A percentile compares a stretch with the other conserved stretches of the same genome.
Evolutionary conservation across 2,113 vertebrate species (phyloP).

Genomic region (Tapirus terrestris): DNA sequence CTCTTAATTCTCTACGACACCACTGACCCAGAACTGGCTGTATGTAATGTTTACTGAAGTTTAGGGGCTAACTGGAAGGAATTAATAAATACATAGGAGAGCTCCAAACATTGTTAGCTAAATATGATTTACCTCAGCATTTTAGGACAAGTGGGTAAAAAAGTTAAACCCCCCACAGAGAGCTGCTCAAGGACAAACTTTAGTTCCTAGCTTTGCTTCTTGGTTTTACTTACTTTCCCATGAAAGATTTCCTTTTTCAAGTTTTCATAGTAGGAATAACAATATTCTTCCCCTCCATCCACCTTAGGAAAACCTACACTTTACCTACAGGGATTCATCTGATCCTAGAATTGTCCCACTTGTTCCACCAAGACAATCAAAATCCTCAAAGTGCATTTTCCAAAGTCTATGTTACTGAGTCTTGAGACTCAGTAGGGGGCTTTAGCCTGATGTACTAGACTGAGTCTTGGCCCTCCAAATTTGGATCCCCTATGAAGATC

Average conservation of each 20-base stretch:
- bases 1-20: not conserved
- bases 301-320: not conserved
- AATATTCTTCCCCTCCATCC: not conserved
- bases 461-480: not conserved
- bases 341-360: not conserved
- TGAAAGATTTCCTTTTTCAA: not conserved
- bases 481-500: not conserved
- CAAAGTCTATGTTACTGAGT: not conserved
- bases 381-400: slow-evolving; percentile 39
- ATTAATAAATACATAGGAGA: slow-evolving; percentile 19
- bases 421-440: not conserved
- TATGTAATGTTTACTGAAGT: not conserved
- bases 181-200: not conserved
- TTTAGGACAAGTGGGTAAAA: not conserved
- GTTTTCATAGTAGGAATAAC: not conserved
- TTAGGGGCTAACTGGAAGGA: not conserved
- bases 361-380: not conserved
- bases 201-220: slow-evolving; percentile 32
- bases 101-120: not conserved
- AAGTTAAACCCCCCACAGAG: not conserved
- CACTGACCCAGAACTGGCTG: not conserved
- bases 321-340: not conserved
- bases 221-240: not conserved
- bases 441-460: not conserved
- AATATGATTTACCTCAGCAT: not conserved